phyloP scores from a whole-genome alignment of 2,797 vertebrate species.

The Spheniscus humboldti region DNA sequence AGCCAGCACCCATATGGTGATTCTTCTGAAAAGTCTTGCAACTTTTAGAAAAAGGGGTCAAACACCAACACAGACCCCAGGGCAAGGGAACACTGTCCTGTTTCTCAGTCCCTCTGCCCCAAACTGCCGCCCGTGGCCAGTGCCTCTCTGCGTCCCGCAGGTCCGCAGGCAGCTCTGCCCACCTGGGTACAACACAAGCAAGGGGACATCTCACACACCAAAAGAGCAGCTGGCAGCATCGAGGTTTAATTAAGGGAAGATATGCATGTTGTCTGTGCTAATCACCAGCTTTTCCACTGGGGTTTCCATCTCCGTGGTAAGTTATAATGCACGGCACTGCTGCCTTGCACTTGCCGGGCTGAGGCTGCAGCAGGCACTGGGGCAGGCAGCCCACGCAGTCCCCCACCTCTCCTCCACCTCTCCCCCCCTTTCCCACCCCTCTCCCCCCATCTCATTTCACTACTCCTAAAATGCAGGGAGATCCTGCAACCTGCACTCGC shows the following conservation, averaged over 20 bases:
- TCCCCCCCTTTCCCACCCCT: too few relatives aligned
- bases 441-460: fast-evolving
- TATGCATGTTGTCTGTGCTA: fast-evolving
- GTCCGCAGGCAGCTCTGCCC: background rate
- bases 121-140: fast-evolving
- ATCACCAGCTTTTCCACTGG: background rate
- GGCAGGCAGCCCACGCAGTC: too few relatives aligned
- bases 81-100: background rate
- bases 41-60: background rate
- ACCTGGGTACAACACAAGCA: fast-evolving
- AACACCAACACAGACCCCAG: background rate
- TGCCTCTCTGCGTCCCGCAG: fast-evolving
- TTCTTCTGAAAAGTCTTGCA: background rate
- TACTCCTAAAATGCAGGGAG: background rate
- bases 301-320: background rate
- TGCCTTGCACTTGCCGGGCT: fast-evolving
- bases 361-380: background rate
- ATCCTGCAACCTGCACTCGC: background rate
- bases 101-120: background rate
- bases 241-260: background rate
- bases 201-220: background rate
- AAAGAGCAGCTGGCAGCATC: background rate
- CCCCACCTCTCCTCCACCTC: too few relatives aligned
- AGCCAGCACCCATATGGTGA: fast-evolving
- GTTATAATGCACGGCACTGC: fast-evolving